phyloP scores from a whole-genome alignment of 2,113 vertebrate genomes.

The Vulpes lagopus region DNA sequence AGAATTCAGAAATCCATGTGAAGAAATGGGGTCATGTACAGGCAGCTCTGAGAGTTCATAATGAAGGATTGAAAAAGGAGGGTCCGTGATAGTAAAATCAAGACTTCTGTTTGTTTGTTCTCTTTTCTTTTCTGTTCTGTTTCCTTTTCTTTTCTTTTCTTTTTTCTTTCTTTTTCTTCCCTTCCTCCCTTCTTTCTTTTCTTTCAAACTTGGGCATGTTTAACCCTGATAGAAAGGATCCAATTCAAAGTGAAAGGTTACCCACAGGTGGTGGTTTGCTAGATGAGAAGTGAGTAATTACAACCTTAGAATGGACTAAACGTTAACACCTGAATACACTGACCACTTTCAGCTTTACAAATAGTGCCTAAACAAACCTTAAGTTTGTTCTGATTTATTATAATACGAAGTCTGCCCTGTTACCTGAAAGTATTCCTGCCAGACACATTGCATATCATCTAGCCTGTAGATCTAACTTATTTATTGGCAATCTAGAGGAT shows the following conservation, averaged over 20 bases:
- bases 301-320: background rate
- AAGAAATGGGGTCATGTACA: background rate
- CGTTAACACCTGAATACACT: background rate
- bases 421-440: background rate
- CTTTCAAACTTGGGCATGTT: background rate
- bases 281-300: background rate
- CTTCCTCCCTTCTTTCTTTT: background rate
- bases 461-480: background rate
- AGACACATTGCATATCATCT: background rate
- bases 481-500: background rate
- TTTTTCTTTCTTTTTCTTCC: background rate
- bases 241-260: background rate
- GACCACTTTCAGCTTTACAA: background rate
- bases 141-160: too few relatives aligned
- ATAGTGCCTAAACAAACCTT: background rate
- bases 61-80: background rate
- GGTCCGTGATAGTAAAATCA: background rate
- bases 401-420: background rate
- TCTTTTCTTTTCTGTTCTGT: accelerated
- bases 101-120: background rate
- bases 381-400: background rate
- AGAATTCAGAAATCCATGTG: background rate
- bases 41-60: background rate
- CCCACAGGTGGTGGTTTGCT: background rate
- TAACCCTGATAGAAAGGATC: background rate